Conservation (phyloP, 2,888 invertebrate species). For the Coenonympha arcania region DNA sequence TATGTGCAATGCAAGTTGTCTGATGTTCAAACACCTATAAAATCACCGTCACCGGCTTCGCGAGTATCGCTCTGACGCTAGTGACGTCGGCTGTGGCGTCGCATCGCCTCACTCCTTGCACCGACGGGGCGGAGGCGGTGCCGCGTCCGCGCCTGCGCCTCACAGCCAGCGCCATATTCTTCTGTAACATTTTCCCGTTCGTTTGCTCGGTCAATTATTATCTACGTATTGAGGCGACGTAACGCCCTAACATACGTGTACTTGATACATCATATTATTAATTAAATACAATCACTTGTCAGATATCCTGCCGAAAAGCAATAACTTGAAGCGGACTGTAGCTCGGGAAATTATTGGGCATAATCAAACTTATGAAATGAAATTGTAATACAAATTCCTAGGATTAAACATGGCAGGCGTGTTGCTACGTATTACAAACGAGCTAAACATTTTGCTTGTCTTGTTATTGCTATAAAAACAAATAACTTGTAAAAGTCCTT, state of each 20-base stretch:
- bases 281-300: slow-evolving; percentile 4
- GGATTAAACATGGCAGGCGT: too few relatives aligned
- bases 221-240: slow-evolving; percentile 43
- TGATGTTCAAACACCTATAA: background rate
- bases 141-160: slow-evolving; percentile 55
- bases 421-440: too few relatives aligned
- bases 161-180: slow-evolving; percentile 46
- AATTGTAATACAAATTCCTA: too few relatives aligned
- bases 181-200: slow-evolving; percentile 55
- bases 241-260: slow-evolving; percentile 31
- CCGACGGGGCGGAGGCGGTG: slow-evolving; percentile 47
- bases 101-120: slow-evolving; percentile 44
- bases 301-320: too few relatives aligned
- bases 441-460: too few relatives aligned
- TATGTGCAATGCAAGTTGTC: background rate
- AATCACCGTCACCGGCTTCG: background rate
- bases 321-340: too few relatives aligned
- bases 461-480: too few relatives aligned
- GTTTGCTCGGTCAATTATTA: slow-evolving; percentile 63
- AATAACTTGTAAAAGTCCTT: too few relatives aligned
- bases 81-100: slow-evolving; percentile 30
- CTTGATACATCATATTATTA: too few relatives aligned
- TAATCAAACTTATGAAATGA: too few relatives aligned
- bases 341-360: too few relatives aligned
- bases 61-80: slow-evolving; percentile 14